A percentile compares a stretch with the other conserved stretches of the same genome.
Conservation (phyloP, 2,797 vertebrate species). For the Taeniopygia guttata region DNA sequence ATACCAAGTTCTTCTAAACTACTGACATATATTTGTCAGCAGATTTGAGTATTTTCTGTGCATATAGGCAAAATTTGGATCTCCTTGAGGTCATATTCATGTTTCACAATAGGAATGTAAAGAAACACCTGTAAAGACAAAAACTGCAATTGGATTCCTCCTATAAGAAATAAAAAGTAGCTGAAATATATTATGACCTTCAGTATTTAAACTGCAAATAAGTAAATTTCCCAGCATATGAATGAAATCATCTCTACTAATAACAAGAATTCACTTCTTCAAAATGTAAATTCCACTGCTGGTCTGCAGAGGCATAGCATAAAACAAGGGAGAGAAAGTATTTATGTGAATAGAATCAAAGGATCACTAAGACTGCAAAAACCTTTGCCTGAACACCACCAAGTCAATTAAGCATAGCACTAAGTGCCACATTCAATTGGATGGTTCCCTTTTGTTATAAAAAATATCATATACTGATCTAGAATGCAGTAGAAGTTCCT, state of each 20-base stretch:
- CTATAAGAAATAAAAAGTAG: background rate
- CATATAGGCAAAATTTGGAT: background rate
- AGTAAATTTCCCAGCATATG: background rate
- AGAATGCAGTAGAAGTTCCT: background rate
- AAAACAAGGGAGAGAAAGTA: background rate
- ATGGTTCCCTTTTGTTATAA: background rate
- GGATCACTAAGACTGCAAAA: background rate
- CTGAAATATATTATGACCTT: background rate
- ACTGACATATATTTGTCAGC: conserved; percentile 5
- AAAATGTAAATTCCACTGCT: background rate
- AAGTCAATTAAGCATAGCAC: background rate
- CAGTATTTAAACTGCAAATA: background rate
- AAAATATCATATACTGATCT: background rate
- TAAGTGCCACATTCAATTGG: background rate
- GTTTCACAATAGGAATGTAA: background rate
- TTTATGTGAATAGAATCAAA: background rate
- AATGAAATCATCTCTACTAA: background rate
- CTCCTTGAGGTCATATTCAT: background rate
- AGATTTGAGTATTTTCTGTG: conserved; percentile 13
- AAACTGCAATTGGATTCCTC: background rate
- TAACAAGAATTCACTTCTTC: background rate
- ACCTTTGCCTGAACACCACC: background rate
- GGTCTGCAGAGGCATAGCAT: background rate
- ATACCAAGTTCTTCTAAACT: background rate
- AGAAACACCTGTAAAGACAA: background rate